These are phyloP conservation scores for Gyrodactylus bullatarudis DNA, from an alignment of 1,140 invertebrate species.

Conservation along the genomic window DNA sequence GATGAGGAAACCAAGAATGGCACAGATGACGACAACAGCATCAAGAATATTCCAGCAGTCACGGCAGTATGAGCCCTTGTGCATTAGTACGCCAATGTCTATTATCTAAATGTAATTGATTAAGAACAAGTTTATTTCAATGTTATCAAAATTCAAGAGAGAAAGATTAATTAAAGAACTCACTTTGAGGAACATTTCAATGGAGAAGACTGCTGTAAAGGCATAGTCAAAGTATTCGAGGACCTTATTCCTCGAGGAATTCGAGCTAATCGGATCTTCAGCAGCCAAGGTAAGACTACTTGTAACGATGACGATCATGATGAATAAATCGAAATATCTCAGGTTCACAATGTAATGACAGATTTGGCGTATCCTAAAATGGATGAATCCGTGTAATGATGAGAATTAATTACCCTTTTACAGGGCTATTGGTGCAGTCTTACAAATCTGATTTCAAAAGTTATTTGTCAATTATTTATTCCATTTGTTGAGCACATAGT, in stretches of 20 bases:
- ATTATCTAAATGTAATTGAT: conserved; percentile 34
- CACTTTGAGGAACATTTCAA: conserved; percentile 77
- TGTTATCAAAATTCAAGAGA: not conserved
- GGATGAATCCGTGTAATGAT: conserved; percentile 6
- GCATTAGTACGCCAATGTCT: conserved; percentile 70
- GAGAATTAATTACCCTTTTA: not conserved
- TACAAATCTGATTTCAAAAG: too few relatives aligned
- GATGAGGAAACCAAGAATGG: conserved; percentile 61
- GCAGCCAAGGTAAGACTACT: conserved; percentile 91
- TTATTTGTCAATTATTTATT: too few relatives aligned
- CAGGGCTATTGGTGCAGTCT: not conserved
- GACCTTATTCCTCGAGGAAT: conserved; percentile 47
- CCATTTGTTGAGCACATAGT: too few relatives aligned
- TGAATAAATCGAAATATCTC: conserved; percentile 93
- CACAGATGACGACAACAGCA: conserved; percentile 84
- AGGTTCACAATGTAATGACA: conserved; percentile 82
- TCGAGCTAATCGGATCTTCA: conserved; percentile 72
- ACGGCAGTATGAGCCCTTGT: conserved; percentile 50
- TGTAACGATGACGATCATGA: conserved; percentile 85
- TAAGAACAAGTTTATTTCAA: not conserved
- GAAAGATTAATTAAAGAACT: too few relatives aligned
- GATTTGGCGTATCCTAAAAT: conserved; percentile 16
- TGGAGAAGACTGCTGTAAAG: conserved; percentile 93
- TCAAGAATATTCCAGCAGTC: conserved; percentile 51
- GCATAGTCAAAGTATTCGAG: conserved; percentile 95